Evolutionary conservation across 2,888 invertebrate species (phyloP), one percentile per base, ranked within the genome.

Genomic region (Plagiodera versicolora): DNA sequence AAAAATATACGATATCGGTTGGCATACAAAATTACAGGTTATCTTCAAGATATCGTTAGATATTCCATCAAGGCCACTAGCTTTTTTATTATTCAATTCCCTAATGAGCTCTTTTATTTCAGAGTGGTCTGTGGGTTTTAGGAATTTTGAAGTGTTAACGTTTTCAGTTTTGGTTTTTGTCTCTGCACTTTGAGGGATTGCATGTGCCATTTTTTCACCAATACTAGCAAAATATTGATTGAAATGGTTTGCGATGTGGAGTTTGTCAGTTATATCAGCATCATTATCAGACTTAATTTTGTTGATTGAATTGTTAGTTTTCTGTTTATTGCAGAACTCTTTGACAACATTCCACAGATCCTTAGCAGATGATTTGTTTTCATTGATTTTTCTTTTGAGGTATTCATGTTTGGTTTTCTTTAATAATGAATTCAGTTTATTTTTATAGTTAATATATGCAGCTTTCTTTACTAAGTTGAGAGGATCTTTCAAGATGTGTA

Each of bases 351-450:
- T 48, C 48, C 20, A 20, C 11, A 48, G 48, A 48, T 48, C 24
- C 24, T 48, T 20, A 11, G 48, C n/a, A 11, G 48, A 48, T 48
- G 20, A 48, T 48, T 48, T 20, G 20, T 48, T 48, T 19, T 48
- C 19, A 19, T 48, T 24, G 20, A 48, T 48, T 20, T 48, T 48
- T 11, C 16, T 48, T 20, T 48, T 48, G 48, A 48, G 48, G 2
- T 48, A n/a, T n/a, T n/a, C n/a, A n/a, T n/a, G n/a, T n/a, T n/a
- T 48, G 16, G 48, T 48, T 48, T 48, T 48, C 16, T 48, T 24
- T 9, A 48, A n/a, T 16, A 48, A 48, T 48, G 16, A 16, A 2
- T 11, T 48, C 24, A 48, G 24, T 48, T 48, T 11, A 6, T 48
- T 48, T 48, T 48, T 48, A n/a, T 48, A 20, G 3, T 10, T 48